A percentile compares a stretch with the other conserved stretches of the same genome.
Evolutionary conservation across 2,113 vertebrate genomes (phyloP).

Genomic region (Erpornis zantholeuca): DNA sequence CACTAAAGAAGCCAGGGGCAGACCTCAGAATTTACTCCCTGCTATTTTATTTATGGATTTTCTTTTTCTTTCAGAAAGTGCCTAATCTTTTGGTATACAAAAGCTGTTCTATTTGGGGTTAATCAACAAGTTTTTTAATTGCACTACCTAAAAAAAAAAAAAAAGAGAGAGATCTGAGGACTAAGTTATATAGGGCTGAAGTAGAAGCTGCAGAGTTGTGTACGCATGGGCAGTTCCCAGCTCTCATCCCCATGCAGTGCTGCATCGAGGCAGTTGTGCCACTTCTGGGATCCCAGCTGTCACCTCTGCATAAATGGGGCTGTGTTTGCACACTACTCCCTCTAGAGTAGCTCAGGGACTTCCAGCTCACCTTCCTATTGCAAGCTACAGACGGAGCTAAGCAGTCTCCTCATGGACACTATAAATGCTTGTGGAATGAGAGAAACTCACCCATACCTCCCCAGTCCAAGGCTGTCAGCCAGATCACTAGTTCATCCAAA

Average conservation of each 20-base stretch:
- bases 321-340: rapidly evolving
- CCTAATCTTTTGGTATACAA: neutral
- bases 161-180: neutral
- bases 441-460: neutral
- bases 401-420: neutral
- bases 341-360: neutral
- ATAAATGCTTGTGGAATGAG: neutral
- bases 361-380: neutral
- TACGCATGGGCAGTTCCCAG: neutral
- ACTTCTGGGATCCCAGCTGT: neutral
- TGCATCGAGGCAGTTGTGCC: neutral
- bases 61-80: neutral
- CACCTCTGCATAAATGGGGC: neutral
- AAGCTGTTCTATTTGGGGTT: neutral
- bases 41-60: neutral
- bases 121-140: neutral
- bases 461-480: neutral
- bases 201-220: neutral
- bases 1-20: neutral
- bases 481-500: neutral
- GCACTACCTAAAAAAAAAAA: neutral
- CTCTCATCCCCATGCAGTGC: neutral
- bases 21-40: neutral
- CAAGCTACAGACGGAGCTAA: neutral
- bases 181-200: neutral